Percentiles rank a stretch among this genome's conserved stretches.
phyloP scores from a whole-genome alignment of 2,797 vertebrate genomes.

The Phataginus tricuspis region DNA sequence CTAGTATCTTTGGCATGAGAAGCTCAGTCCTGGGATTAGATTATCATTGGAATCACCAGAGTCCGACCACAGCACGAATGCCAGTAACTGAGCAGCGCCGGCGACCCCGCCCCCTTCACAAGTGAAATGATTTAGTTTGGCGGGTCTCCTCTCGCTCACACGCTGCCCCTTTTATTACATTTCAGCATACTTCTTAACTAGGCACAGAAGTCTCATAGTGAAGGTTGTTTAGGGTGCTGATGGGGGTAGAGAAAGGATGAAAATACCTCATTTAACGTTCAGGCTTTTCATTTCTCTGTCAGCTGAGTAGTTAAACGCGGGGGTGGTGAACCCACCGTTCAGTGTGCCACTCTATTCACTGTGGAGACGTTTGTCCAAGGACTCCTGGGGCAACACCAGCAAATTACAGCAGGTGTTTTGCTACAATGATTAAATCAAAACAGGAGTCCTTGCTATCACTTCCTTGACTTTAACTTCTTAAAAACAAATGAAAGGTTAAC shows the following conservation, averaged over 20 bases:
- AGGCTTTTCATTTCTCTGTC: constrained; percentile 40
- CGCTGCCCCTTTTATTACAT: neutral
- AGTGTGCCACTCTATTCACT: constrained; percentile 58
- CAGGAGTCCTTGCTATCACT: constrained; percentile 1
- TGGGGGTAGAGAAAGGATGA: neutral
- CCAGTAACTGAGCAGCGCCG: neutral
- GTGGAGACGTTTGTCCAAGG: constrained; percentile 72
- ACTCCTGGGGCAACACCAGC: constrained; percentile 59
- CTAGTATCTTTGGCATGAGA: constrained; percentile 53
- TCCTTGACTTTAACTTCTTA: constrained; percentile 55
- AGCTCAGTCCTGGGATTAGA: neutral
- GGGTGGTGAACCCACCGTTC: constrained; percentile 60
- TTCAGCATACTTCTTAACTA: neutral
- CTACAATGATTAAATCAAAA: constrained; percentile 55
- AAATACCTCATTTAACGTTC: neutral
- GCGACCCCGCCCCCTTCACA: neutral
- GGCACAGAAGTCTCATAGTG: neutral
- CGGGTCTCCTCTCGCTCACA: neutral
- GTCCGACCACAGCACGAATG: neutral
- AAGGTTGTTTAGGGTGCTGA: neutral
- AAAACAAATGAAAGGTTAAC: constrained; percentile 64
- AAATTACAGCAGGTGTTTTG: constrained; percentile 69
- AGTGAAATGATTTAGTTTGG: constrained; percentile 34
- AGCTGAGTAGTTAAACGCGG: constrained; percentile 33
- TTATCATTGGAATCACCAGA: constrained; percentile 37